Conservation (phyloP, 2,888 invertebrate genomes). For the Ochropleura plecta region DNA sequence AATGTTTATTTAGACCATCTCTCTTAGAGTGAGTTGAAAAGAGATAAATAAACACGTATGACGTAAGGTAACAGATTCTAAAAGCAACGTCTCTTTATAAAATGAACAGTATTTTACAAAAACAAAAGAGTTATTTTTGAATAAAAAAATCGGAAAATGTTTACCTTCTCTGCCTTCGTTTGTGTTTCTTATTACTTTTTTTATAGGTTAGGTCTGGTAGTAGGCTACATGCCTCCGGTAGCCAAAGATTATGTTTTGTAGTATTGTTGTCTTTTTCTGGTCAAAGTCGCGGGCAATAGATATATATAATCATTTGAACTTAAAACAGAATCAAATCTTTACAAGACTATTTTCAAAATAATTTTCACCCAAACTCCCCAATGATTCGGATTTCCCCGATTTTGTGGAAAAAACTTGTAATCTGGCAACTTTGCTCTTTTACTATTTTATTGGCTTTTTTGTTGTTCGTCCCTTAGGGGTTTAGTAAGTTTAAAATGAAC, state of each 20-base stretch:
- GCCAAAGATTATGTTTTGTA: not conserved
- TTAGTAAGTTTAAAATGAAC: slow-evolving; percentile 50
- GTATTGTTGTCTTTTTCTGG: not conserved
- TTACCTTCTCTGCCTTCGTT: not conserved
- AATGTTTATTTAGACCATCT: slow-evolving; percentile 19
- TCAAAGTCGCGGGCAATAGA: not conserved
- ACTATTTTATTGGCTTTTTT: slow-evolving; percentile 53
- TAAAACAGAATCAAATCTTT: not conserved
- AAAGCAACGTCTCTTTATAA: not conserved
- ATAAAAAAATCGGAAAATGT: not conserved
- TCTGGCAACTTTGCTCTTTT: slow-evolving; percentile 56
- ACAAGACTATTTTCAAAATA: not conserved
- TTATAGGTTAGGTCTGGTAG: no score
- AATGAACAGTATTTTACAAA: not conserved
- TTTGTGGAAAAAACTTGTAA: slow-evolving; percentile 27
- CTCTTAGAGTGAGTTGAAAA: slow-evolving; percentile 8
- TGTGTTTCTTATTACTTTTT: not conserved
- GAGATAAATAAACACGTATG: slow-evolving; percentile 35
- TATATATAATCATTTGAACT: no score
- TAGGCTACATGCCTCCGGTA: not conserved
- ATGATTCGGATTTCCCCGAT: slow-evolving; percentile 28
- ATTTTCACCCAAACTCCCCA: not conserved
- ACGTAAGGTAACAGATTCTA: slow-evolving; percentile 16
- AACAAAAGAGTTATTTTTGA: not conserved
- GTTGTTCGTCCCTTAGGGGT: slow-evolving; percentile 33